These are phyloP conservation scores for Tanypteryx hageni DNA, from an alignment of 2,888 invertebrate genomes.

Conservation along the genomic window DNA sequence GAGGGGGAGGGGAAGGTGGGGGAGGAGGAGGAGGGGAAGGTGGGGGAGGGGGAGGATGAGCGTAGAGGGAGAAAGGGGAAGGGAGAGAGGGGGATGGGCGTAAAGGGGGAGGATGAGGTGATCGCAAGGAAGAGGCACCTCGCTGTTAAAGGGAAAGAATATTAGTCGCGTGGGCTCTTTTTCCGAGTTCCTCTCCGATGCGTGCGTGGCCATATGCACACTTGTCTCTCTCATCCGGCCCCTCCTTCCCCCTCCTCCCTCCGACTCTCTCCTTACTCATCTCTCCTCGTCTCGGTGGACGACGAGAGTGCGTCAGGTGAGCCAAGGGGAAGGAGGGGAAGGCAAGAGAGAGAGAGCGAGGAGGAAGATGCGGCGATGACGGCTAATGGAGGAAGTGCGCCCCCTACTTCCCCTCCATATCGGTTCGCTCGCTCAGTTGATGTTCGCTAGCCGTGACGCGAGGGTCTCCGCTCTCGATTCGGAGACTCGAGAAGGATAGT, in stretches of 20 bases:
- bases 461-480: not conserved
- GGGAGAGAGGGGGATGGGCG: too few species aligned
- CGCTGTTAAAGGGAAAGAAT: not conserved
- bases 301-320: slow-evolving; percentile 51
- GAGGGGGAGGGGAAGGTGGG: not conserved
- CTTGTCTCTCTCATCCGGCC: slow-evolving; percentile 4
- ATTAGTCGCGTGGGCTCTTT: not conserved
- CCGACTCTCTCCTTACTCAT: slow-evolving; percentile 38
- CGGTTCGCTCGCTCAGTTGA: slow-evolving; percentile 29
- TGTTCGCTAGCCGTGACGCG: not conserved
- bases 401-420: not conserved
- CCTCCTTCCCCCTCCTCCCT: not conserved
- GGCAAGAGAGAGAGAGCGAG: not conserved
- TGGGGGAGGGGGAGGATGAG: too few species aligned
- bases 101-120: too few species aligned
- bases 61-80: too few species aligned
- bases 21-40: not conserved
- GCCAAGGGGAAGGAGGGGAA: not conserved
- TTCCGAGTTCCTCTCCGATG: slow-evolving; percentile 16
- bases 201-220: slow-evolving; percentile 53
- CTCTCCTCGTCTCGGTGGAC: not conserved
- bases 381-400: slow-evolving; percentile 20
- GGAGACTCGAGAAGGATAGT: not conserved
- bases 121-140: too few species aligned
- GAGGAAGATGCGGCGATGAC: not conserved